Base-by-base conservation (phyloP, 2,888 invertebrate genomes). In the Scaptomyza polygonia region DNA sequence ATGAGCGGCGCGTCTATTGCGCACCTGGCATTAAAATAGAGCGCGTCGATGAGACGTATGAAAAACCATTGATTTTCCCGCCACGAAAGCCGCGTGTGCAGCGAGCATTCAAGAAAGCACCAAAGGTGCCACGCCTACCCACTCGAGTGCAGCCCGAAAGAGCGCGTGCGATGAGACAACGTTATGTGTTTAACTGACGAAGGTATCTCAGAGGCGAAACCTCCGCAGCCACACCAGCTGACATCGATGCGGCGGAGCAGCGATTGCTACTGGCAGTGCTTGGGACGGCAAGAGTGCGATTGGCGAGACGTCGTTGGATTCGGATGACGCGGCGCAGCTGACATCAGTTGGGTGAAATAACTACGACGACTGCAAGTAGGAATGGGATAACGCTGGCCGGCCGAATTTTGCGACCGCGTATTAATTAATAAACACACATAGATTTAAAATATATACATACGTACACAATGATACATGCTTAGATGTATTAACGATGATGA, bases 131-230 rank as follows among this genome's bases (percentile, higher is more conserved):
- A 8, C 62, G 67, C 3, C 45, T 36, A 27, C 79, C 79, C 0
- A 78, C 77, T 0, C 88, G 89, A 4, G 71, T 75, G 8, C 86
- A 88, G 54, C 88, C 91, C 0, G 80, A 71, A 36, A 81, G 90
- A 39, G 75, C 85, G 48, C 86, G 90, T 44, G 87, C 90, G 3
- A 69, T 88, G 63, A 77, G 89, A 0, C 86, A 89, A 30, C 80
- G 79, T 12, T 86, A 86, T 56, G 88, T 89, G 16, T 90, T 85
- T 18, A 86, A 90, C 88, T 90, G 91, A 91, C 90, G 55, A 25
- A 39, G 16, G 42, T 7, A 12, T 5, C 14, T 30, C 1, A 8
- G 16, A 9, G 34, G 16, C 2, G 30, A 44, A 14, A 18, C 49
- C 3, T 25, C 32, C 32, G 9, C n/a, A 27, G 11, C 9, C 29